These are phyloP conservation scores for Cordylochernes scorpioides DNA, from an alignment of 2,888 invertebrate genomes.

Conservation along the genomic window DNA sequence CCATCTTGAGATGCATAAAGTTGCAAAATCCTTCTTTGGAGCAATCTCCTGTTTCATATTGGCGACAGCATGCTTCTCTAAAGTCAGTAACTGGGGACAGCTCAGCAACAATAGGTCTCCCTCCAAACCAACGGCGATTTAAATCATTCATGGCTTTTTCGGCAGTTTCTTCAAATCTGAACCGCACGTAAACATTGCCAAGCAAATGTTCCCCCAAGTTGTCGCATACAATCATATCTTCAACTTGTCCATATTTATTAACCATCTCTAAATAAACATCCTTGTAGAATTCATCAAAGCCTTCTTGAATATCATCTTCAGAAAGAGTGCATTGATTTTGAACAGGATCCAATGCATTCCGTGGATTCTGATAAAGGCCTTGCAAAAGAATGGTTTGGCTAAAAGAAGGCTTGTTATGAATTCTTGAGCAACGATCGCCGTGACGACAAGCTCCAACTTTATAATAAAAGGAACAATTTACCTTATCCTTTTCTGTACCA, in stretches of 20 bases:
- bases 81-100: conserved; percentile 97
- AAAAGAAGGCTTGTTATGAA: conserved; percentile 97
- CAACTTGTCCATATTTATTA: conserved; percentile 96
- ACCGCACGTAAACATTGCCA: conserved; percentile 97
- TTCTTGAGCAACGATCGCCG: conserved; percentile 93
- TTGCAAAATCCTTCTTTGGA: conserved; percentile 97
- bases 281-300: conserved; percentile 98
- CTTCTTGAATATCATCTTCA: conserved; percentile 95
- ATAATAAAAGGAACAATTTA: conserved; percentile 98
- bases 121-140: conserved; percentile 97
- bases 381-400: conserved; percentile 84
- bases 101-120: conserved; percentile 89
- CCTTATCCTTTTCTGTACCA: no score
- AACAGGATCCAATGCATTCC: conserved; percentile 91
- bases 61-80: conserved; percentile 92
- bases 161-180: conserved; percentile 88
- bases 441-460: conserved; percentile 99
- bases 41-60: conserved; percentile 97
- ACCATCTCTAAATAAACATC: conserved; percentile 97
- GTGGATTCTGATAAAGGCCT: conserved; percentile 93
- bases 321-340: conserved; percentile 59
- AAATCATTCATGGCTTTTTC: conserved; percentile 87
- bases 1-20: conserved; percentile 98
- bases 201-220: conserved; percentile 94
- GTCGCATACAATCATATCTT: conserved; percentile 99